Conservation (phyloP, 37 sponge, comb jelly and placozoan species). For the Dysidea cf. avara region DNA sequence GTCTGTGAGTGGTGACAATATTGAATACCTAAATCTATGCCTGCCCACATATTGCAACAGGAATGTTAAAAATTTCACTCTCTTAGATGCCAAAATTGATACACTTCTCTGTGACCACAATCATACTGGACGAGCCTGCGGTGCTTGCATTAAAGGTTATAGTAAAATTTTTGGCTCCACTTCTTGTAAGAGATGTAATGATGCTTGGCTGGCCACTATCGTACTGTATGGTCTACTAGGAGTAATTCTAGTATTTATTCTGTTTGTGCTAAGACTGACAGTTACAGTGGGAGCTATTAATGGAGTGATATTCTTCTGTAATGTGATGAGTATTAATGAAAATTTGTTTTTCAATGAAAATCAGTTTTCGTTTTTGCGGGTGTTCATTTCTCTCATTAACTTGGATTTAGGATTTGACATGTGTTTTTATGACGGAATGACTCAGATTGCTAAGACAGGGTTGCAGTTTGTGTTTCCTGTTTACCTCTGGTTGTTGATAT, state of each 20-base stretch:
- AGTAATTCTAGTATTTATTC: neutral
- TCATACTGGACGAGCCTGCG: neutral
- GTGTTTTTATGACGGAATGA: slow-evolving; percentile 16
- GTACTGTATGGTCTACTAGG: neutral
- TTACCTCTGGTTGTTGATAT: neutral
- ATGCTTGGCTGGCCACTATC: neutral
- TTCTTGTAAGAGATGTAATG: neutral
- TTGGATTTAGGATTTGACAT: slow-evolving; percentile 9
- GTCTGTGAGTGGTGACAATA: too few relatives aligned
- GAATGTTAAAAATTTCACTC: too few relatives aligned
- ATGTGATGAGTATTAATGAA: neutral
- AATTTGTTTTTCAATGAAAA: neutral
- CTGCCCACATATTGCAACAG: too few relatives aligned
- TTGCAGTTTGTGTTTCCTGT: slow-evolving; percentile 18
- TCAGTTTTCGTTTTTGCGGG: neutral
- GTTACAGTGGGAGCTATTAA: slow-evolving; percentile 10
- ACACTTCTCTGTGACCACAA: slow-evolving; percentile 8
- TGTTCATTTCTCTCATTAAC: slow-evolving; percentile 1
- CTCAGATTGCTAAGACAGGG: neutral
- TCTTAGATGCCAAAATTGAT: too few relatives aligned
- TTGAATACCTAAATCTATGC: too few relatives aligned
- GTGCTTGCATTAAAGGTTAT: neutral
- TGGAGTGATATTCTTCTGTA: slow-evolving; percentile 8
- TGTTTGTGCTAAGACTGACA: neutral
- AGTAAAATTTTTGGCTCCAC: slow-evolving; percentile 4